Conservation (phyloP, 2,797 vertebrate genomes). For the Tragopan temminckii region DNA sequence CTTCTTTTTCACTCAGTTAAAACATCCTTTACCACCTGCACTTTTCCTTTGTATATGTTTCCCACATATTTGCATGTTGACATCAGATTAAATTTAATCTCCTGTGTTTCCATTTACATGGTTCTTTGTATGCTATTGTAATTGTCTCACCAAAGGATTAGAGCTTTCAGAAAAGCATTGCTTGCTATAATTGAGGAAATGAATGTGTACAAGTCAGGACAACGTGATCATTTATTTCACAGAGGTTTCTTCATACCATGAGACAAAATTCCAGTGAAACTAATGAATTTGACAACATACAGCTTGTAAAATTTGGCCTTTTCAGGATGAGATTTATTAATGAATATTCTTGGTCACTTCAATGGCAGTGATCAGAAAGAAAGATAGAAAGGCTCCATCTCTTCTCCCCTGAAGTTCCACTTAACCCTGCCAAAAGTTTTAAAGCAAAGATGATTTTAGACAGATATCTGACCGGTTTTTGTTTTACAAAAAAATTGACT, state of each 20-base stretch:
- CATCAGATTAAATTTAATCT: background rate
- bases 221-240: background rate
- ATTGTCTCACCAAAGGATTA: background rate
- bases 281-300: background rate
- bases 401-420: background rate
- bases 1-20: background rate
- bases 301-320: background rate
- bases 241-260: background rate
- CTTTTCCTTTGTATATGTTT: background rate
- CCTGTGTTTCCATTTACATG: background rate
- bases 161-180: background rate
- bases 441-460: background rate
- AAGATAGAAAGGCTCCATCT: background rate
- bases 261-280: background rate
- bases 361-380: background rate
- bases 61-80: background rate
- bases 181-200: background rate
- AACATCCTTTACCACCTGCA: background rate
- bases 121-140: background rate
- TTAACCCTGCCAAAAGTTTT: background rate
- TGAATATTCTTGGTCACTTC: background rate
- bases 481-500: background rate
- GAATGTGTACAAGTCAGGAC: background rate
- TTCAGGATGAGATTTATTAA: background rate
- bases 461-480: background rate